Percentiles rank a stretch among this genome's conserved stretches.
Conservation (phyloP, 2,888 invertebrate species). For the Pandemis heparana region DNA sequence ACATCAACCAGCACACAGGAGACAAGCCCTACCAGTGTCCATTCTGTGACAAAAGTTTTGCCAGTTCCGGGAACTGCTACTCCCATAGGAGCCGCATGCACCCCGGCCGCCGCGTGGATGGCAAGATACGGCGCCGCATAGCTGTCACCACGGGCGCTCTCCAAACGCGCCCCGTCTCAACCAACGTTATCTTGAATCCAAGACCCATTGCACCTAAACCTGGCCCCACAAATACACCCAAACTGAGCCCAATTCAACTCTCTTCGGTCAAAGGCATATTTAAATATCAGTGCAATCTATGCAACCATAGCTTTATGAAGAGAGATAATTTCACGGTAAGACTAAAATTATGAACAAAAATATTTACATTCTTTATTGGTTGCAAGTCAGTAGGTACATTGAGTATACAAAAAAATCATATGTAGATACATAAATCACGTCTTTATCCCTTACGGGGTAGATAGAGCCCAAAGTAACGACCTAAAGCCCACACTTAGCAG, state of each 20-base stretch:
- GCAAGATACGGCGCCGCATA: slow-evolving; percentile 46
- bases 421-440: no score
- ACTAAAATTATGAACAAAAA: background rate
- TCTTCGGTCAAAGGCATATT: slow-evolving; percentile 57
- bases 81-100: slow-evolving; percentile 91
- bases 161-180: slow-evolving; percentile 42
- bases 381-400: no score
- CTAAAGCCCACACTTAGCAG: no score
- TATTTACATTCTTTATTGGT: no score
- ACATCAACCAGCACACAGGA: slow-evolving; percentile 91
- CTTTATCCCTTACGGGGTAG: no score
- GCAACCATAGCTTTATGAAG: slow-evolving; percentile 69
- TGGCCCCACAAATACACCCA: background rate
- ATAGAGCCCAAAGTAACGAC: no score
- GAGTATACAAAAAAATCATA: no score
- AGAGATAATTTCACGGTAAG: slow-evolving; percentile 72
- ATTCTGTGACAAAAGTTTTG: slow-evolving; percentile 89
- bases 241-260: slow-evolving; percentile 26
- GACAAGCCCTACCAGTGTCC: slow-evolving; percentile 90
- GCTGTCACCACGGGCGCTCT: slow-evolving; percentile 7
- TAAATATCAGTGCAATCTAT: slow-evolving; percentile 69
- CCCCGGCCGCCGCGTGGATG: slow-evolving; percentile 77
- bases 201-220: slow-evolving; percentile 35
- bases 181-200: slow-evolving; percentile 9
- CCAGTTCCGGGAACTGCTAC: slow-evolving; percentile 91